These are phyloP conservation scores for Crotalus horridus DNA, from an alignment of 2,113 vertebrate genomes.

Conservation along the genomic window DNA sequence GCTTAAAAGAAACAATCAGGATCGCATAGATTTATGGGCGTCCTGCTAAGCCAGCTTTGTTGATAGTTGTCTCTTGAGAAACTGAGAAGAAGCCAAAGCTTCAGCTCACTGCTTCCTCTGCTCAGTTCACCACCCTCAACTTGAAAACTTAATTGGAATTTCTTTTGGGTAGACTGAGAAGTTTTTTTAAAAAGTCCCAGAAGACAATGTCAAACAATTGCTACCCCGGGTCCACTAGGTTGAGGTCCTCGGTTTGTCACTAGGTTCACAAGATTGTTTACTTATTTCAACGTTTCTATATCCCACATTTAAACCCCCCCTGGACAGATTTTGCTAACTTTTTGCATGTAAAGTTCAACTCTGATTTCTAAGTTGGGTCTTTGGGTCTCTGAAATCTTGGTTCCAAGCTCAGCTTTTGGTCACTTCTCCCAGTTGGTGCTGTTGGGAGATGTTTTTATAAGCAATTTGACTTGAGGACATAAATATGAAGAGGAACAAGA, in stretches of 20 bases:
- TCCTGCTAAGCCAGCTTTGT: constrained; percentile 8
- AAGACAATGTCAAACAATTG: not conserved
- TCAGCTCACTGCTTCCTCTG: not conserved
- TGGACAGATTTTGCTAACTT: not conserved
- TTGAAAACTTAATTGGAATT: constrained; percentile 18
- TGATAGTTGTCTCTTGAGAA: not conserved
- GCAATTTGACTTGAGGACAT: not conserved
- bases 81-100: not conserved
- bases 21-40: not conserved
- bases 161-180: not conserved
- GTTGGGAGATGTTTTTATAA: not conserved
- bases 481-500: not conserved
- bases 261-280: not conserved
- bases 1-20: not conserved
- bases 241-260: not conserved
- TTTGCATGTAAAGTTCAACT: not conserved
- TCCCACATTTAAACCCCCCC: not conserved
- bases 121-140: constrained; percentile 5
- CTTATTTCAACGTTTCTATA: too few species aligned
- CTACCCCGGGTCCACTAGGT: not conserved
- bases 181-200: not conserved
- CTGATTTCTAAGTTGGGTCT: not conserved
- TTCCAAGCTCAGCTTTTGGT: not conserved
- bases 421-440: not conserved
- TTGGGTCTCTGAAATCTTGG: not conserved